A percentile compares a stretch with the other conserved stretches of the same genome.
Conservation (phyloP, 1,140 invertebrate species). For the Rhagoletis zephyria region DNA sequence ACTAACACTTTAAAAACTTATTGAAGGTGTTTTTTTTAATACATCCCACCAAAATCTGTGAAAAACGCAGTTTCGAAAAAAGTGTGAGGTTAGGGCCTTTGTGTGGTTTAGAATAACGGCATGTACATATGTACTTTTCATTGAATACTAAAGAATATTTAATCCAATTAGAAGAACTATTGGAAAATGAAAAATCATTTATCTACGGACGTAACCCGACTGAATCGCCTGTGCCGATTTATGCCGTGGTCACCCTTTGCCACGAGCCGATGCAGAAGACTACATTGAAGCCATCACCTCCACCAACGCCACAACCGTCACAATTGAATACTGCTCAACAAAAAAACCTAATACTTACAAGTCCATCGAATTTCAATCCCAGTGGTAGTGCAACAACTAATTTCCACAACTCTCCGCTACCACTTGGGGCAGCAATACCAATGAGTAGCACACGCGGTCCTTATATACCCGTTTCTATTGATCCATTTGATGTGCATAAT, state of each 20-base stretch:
- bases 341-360: conserved; percentile 64
- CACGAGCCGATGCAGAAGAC: neutral
- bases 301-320: neutral
- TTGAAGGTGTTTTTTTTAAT: too few relatives aligned
- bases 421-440: conserved; percentile 2
- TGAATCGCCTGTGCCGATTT: conserved; percentile 76
- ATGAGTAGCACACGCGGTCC: conserved; percentile 63
- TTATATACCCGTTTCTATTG: conserved; percentile 68
- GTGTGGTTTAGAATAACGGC: too few relatives aligned
- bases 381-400: neutral
- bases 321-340: neutral
- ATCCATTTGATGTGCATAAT: conserved; percentile 64
- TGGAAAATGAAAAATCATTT: conserved; percentile 76
- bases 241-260: conserved; percentile 76
- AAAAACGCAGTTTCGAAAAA: too few relatives aligned
- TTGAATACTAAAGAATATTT: too few relatives aligned
- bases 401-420: neutral
- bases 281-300: neutral
- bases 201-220: conserved; percentile 77
- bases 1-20: too few relatives aligned
- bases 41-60: too few relatives aligned
- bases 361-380: neutral
- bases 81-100: too few relatives aligned
- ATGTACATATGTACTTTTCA: too few relatives aligned
- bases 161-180: conserved; percentile 72